Percentiles rank a stretch among this genome's conserved stretches.
These are phyloP conservation scores for Drosophila meridiana DNA, from an alignment of 2,888 invertebrate genomes.

Conservation along the genomic window DNA sequence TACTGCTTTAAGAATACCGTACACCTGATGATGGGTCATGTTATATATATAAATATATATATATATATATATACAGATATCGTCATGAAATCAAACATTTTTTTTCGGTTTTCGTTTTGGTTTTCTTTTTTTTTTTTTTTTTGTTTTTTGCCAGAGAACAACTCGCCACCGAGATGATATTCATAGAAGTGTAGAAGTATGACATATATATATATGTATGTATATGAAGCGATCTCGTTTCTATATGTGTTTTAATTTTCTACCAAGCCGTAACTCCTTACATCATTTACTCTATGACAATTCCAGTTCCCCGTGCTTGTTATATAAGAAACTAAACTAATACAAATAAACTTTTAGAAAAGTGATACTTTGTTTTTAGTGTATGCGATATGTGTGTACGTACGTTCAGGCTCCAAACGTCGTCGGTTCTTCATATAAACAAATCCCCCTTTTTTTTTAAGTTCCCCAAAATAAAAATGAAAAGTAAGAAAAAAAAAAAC, in stretches of 20 bases:
- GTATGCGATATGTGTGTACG: constrained; percentile 23
- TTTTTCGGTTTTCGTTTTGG: constrained; percentile 18
- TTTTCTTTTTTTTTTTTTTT: constrained; percentile 1
- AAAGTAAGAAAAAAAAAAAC: neutral
- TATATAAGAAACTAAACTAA: constrained; percentile 73
- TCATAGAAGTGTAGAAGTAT: constrained; percentile 64
- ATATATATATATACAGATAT: constrained; percentile 50
- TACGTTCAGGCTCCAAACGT: constrained; percentile 7
- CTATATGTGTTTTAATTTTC: constrained; percentile 52
- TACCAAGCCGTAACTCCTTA: constrained; percentile 42
- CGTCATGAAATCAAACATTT: constrained; percentile 32
- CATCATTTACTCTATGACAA: constrained; percentile 55
- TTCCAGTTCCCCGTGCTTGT: constrained; percentile 75
- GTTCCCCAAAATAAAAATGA: constrained; percentile 12
- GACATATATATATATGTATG: constrained; percentile 25
- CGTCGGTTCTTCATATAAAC: constrained; percentile 24
- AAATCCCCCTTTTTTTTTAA: constrained; percentile 14
- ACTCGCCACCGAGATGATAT: constrained; percentile 79
- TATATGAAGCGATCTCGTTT: constrained; percentile 11
- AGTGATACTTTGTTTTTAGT: constrained; percentile 67
- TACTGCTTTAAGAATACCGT: constrained; percentile 33
- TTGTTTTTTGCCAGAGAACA: constrained; percentile 68
- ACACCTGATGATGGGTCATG: constrained; percentile 57
- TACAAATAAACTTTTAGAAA: constrained; percentile 75
- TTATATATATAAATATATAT: constrained; percentile 38